Evolutionary conservation across 2,113 vertebrate species (phyloP).

Genomic region (Aphyosemion australe): DNA sequence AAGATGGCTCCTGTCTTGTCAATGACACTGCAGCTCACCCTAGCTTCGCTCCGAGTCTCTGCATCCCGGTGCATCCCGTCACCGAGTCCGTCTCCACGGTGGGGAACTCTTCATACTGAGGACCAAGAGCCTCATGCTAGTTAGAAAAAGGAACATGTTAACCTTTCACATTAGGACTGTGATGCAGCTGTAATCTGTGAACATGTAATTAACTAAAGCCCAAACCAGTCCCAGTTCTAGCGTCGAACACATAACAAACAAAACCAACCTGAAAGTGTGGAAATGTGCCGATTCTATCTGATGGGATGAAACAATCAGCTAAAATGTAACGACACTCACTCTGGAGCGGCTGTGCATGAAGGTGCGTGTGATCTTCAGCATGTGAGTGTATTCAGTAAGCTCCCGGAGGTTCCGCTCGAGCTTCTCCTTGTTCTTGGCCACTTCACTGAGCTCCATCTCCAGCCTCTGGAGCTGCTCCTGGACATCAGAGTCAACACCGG

Average conservation of each 20-base stretch:
- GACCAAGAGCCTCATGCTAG: slow-evolving; percentile 86
- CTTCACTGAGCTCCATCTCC: slow-evolving; percentile 92
- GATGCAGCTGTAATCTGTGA: too few species aligned
- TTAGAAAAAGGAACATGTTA: slow-evolving; percentile 55
- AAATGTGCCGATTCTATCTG: neutral
- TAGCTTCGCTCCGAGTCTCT: slow-evolving; percentile 92
- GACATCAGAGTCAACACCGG: slow-evolving; percentile 10
- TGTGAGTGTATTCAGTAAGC: slow-evolving; percentile 90
- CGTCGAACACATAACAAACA: neutral
- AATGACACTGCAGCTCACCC: slow-evolving; percentile 80
- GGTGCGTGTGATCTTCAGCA: slow-evolving; percentile 87
- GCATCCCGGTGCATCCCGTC: slow-evolving; percentile 89
- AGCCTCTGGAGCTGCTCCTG: slow-evolving; percentile 96
- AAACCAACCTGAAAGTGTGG: too few species aligned
- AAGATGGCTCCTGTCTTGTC: neutral
- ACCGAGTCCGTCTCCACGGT: slow-evolving; percentile 86
- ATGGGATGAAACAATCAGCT: neutral
- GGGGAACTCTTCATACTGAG: slow-evolving; percentile 90
- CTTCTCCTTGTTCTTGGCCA: slow-evolving; percentile 95
- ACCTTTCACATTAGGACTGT: neutral
- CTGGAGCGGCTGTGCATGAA: slow-evolving; percentile 87
- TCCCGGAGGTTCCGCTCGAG: slow-evolving; percentile 91
- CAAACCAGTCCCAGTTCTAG: too few species aligned
- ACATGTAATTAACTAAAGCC: too few species aligned
- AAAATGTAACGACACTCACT: slow-evolving; percentile 72